phyloP scores from a whole-genome alignment of 1,140 invertebrate genomes.

The Cyclina sinensis region DNA sequence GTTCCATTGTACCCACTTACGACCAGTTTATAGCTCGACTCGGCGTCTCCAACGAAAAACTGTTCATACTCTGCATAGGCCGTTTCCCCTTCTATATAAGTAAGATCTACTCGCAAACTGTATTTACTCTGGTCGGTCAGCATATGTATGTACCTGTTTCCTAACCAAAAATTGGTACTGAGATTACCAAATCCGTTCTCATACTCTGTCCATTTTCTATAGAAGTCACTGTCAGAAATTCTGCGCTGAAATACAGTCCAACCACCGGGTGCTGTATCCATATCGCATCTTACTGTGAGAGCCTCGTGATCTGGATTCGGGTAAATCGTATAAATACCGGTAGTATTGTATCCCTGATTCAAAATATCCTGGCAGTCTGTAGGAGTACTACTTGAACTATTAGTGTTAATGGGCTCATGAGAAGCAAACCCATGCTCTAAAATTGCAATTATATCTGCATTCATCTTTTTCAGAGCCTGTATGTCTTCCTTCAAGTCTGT shows the following conservation, averaged over 20 bases:
- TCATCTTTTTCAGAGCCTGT: too few species aligned
- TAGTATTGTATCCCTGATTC: background rate
- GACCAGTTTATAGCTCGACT: background rate
- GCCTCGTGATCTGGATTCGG: background rate
- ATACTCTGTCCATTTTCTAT: background rate
- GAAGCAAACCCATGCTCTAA: too few species aligned
- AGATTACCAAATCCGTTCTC: conserved; percentile 15
- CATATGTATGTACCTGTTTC: background rate
- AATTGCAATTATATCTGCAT: too few species aligned
- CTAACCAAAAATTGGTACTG: conserved; percentile 23
- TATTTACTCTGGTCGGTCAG: background rate
- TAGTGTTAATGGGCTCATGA: too few species aligned
- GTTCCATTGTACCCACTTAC: conserved; percentile 7
- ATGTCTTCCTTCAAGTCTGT: too few species aligned
- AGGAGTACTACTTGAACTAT: too few species aligned
- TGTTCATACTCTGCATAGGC: conserved; percentile 3
- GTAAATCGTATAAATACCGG: conserved; percentile 2
- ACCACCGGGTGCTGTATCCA: background rate
- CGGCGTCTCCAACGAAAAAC: background rate
- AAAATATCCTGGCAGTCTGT: background rate
- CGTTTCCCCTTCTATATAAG: background rate
- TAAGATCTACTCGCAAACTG: background rate
- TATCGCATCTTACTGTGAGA: background rate
- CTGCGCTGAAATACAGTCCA: conserved; percentile 21
- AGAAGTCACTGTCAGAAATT: background rate